Evolutionary conservation across 92 coral and sea anemone species (phyloP).

Genomic region (Siderastrea radians): DNA sequence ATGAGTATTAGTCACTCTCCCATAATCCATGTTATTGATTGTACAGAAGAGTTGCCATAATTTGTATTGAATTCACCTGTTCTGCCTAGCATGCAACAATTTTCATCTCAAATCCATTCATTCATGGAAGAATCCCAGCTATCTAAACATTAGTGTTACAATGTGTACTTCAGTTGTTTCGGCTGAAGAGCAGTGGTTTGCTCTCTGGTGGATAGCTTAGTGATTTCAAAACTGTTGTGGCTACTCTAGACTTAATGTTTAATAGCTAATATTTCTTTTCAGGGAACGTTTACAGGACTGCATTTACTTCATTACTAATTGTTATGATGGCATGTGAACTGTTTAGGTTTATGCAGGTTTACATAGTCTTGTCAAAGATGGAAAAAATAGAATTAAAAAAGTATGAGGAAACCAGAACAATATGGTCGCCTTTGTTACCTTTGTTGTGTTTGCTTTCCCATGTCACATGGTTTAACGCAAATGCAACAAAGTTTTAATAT

Average conservation of each 20-base stretch:
- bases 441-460: neutral
- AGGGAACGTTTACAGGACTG: neutral
- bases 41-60: neutral
- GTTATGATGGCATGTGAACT: neutral
- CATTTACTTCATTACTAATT: neutral
- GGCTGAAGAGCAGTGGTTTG: neutral
- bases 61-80: neutral
- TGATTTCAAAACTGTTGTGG: slow-evolving; percentile 2
- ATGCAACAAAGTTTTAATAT: neutral
- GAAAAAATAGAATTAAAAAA: neutral
- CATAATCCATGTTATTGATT: neutral
- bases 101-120: neutral
- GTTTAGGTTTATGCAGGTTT: neutral
- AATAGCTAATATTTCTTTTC: slow-evolving; percentile 6
- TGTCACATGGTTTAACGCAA: neutral
- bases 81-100: neutral
- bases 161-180: neutral
- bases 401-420: neutral
- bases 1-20: neutral
- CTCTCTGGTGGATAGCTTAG: neutral
- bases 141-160: neutral
- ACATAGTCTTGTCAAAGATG: neutral
- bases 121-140: neutral
- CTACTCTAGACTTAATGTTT: neutral
- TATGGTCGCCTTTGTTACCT: neutral